phyloP scores from a whole-genome alignment of 1,140 invertebrate species.

The Copidosoma floridanum region DNA sequence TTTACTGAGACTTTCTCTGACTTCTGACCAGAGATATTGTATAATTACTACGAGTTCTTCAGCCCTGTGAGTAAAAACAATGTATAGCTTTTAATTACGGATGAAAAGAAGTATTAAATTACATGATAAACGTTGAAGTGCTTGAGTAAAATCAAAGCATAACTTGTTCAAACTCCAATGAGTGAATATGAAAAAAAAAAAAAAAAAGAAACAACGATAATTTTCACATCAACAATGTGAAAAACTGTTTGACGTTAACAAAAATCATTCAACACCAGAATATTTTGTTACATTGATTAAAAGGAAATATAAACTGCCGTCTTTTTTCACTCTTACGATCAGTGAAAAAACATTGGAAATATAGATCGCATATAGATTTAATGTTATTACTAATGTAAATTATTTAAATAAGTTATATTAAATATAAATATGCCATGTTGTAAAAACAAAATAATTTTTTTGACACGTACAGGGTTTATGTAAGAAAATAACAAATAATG shows the following conservation, averaged over 20 bases:
- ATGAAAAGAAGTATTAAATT: constrained; percentile 18
- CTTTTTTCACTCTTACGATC: constrained; percentile 10
- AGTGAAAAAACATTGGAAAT: constrained; percentile 6
- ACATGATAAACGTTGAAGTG: too few species aligned
- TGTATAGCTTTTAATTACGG: not conserved
- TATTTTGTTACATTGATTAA: constrained; percentile 9
- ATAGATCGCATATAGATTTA: constrained; percentile 2
- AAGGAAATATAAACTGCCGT: constrained; percentile 23
- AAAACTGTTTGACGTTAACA: too few species aligned
- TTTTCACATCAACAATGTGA: too few species aligned
- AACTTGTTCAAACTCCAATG: too few species aligned
- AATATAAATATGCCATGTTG: constrained; percentile 21
- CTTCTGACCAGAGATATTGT: too few species aligned
- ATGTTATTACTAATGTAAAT: constrained; percentile 11
- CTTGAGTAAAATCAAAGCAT: too few species aligned
- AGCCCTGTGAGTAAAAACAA: too few species aligned
- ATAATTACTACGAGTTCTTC: too few species aligned
- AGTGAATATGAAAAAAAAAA: too few species aligned
- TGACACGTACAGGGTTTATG: constrained; percentile 19
- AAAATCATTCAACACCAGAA: too few species aligned
- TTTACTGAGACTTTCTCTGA: too few species aligned
- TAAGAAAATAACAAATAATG: constrained; percentile 17
- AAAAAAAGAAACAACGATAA: too few species aligned
- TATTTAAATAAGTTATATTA: constrained; percentile 7
- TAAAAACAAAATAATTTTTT: constrained; percentile 22